Conservation (phyloP, 1,140 invertebrate species). For the Pissodes strobi region DNA sequence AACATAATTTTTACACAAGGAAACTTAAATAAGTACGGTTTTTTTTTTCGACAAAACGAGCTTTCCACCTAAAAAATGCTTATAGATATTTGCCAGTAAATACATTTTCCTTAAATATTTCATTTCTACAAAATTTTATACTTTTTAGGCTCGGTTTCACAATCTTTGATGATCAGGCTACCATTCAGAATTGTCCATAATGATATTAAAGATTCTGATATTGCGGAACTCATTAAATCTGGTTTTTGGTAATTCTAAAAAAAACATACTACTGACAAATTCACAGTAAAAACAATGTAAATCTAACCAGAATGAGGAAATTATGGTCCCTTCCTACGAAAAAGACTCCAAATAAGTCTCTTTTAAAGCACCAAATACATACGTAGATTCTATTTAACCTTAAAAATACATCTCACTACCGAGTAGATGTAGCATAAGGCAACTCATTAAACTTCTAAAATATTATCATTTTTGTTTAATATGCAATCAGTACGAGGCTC, state of each 20-base stretch:
- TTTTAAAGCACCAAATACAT: slow-evolving; percentile 35
- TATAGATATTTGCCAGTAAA: no score
- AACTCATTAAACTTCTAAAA: slow-evolving; percentile 10
- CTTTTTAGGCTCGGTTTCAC: no score
- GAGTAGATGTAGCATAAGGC: slow-evolving; percentile 33
- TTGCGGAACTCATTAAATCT: no score
- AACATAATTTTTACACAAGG: slow-evolving; percentile 11
- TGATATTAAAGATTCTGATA: no score
- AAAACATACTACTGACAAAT: slow-evolving; percentile 2
- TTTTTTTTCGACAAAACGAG: slow-evolving; percentile 1
- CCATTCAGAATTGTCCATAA: no score
- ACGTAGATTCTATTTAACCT: slow-evolving; percentile 22
- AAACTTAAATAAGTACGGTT: neutral
- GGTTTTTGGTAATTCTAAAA: no score
- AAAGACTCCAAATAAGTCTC: slow-evolving; percentile 22
- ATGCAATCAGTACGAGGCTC: neutral
- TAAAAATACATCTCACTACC: slow-evolving; percentile 32
- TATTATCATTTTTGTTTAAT: neutral
- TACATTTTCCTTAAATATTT: no score
- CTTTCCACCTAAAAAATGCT: no score
- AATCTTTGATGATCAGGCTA: no score
- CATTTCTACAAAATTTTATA: no score
- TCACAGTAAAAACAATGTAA: neutral
- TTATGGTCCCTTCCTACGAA: slow-evolving; percentile 33
- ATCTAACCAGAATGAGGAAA: neutral